These are phyloP conservation scores for Sympetrum striolatum DNA, from an alignment of 2,888 invertebrate species.

Conservation along the genomic window DNA sequence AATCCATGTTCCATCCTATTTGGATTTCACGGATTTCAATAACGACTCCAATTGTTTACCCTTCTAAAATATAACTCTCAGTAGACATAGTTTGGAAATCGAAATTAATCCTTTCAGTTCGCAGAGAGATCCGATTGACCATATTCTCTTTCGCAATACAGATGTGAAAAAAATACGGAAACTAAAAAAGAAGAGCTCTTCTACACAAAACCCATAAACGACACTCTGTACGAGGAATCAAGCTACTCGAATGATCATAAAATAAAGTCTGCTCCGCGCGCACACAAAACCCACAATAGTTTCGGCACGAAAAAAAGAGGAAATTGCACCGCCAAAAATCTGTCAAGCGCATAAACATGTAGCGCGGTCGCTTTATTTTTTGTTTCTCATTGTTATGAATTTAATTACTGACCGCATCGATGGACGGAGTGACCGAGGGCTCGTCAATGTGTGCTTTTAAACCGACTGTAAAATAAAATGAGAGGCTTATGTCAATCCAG, in stretches of 20 bases:
- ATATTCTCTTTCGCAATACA: neutral
- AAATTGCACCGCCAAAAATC: neutral
- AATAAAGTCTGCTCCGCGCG: neutral
- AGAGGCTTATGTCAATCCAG: conserved; percentile 12
- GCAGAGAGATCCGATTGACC: neutral
- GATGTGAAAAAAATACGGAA: neutral
- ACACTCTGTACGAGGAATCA: conserved; percentile 13
- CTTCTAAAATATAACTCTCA: too few species aligned
- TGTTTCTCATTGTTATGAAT: conserved; percentile 25
- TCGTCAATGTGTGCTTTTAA: conserved; percentile 22
- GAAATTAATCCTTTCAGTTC: neutral
- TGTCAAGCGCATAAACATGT: conserved; percentile 35
- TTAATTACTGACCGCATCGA: conserved; percentile 2
- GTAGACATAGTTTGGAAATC: neutral
- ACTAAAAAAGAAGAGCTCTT: neutral
- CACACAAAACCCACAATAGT: conserved; percentile 3
- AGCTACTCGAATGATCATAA: neutral
- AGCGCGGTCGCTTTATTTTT: conserved; percentile 2
- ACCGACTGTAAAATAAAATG: conserved; percentile 5
- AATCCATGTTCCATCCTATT: too few species aligned
- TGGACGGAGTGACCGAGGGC: neutral
- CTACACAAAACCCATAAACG: conserved; percentile 9
- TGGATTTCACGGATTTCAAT: too few species aligned
- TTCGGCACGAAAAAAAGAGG: neutral
- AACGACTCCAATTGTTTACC: too few species aligned